Percentiles rank a stretch among this genome's conserved stretches.
phyloP scores from a whole-genome alignment of 2,113 vertebrate genomes.

The Gadus macrocephalus region DNA sequence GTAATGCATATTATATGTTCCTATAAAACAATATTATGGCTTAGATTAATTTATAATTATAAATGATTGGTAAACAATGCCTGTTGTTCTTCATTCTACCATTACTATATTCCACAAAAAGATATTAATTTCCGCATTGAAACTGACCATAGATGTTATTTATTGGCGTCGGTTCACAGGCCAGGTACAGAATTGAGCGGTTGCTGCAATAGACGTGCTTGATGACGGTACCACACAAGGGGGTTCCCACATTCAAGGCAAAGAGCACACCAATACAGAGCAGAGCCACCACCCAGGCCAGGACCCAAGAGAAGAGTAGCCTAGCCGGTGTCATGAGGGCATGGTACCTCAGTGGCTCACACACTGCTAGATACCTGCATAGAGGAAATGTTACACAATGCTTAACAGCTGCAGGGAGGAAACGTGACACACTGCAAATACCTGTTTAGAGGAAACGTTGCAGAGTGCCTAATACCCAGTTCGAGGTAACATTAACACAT shows the following conservation, averaged over 20 bases:
- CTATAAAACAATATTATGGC: too few relatives aligned
- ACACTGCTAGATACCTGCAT: conserved; percentile 36
- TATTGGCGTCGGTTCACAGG: conserved; percentile 40
- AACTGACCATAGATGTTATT: conserved; percentile 52
- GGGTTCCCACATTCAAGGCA: conserved; percentile 29
- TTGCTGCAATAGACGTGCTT: conserved; percentile 61
- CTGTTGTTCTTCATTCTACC: too few relatives aligned
- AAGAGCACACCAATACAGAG: conserved; percentile 48
- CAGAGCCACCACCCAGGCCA: conserved; percentile 47
- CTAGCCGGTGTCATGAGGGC: conserved; percentile 49
- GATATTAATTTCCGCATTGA: not conserved
- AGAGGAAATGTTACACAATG: not conserved
- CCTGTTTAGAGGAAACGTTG: too few relatives aligned
- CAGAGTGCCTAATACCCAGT: too few relatives aligned
- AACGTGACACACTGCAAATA: too few relatives aligned
- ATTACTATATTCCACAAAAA: too few relatives aligned
- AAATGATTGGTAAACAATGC: too few relatives aligned
- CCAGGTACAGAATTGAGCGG: conserved; percentile 43
- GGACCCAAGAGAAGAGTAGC: conserved; percentile 32
- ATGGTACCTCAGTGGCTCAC: conserved; percentile 55
- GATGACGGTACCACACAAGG: conserved; percentile 45
- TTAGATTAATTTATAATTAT: too few relatives aligned
- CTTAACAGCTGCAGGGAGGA: too few relatives aligned
- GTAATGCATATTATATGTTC: too few relatives aligned
- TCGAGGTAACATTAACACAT: too few relatives aligned